Percentiles rank a stretch among this genome's conserved stretches.
Evolutionary conservation across 2,113 vertebrate genomes (phyloP).

Genomic region (Chionomys nivalis): DNA sequence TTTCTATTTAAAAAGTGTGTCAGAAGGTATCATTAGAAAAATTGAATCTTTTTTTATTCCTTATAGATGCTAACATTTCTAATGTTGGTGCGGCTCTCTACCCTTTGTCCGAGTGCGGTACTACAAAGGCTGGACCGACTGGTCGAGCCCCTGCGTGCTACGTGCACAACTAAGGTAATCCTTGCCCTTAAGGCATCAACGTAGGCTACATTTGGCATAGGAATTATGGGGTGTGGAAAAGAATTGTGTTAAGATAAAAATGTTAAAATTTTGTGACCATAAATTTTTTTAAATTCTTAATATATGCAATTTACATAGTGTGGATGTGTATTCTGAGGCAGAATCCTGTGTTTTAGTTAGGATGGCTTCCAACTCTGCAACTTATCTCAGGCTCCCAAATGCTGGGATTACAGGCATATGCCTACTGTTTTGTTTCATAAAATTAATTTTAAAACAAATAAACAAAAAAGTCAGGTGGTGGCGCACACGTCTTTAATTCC

Average conservation of each 20-base stretch:
- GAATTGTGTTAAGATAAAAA: constrained; percentile 87
- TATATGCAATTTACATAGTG: background rate
- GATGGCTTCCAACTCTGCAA: background rate
- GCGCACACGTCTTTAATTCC: background rate
- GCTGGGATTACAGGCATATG: background rate
- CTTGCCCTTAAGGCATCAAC: background rate
- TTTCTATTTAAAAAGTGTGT: constrained; percentile 15
- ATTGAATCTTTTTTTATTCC: background rate
- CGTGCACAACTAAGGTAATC: constrained; percentile 94
- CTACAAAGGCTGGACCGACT: constrained; percentile 97
- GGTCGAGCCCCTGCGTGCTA: constrained; percentile 96
- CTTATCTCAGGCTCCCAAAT: background rate
- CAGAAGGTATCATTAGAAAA: constrained; percentile 28
- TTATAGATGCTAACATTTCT: constrained; percentile 98
- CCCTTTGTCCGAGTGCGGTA: constrained; percentile 97
- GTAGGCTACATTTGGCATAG: background rate
- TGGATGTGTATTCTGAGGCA: background rate
- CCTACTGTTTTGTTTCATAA: constrained; percentile 77
- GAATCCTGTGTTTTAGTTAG: background rate
- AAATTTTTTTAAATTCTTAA: constrained; percentile 61
- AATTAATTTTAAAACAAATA: constrained; percentile 76
- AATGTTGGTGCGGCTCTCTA: constrained; percentile 97
- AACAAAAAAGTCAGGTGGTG: background rate
- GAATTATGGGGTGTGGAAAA: constrained; percentile 82
- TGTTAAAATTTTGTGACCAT: constrained; percentile 87